Evolutionary conservation across 2,888 invertebrate species (phyloP), one percentile per base, ranked within the genome.

Genomic region (Arge pagana): DNA sequence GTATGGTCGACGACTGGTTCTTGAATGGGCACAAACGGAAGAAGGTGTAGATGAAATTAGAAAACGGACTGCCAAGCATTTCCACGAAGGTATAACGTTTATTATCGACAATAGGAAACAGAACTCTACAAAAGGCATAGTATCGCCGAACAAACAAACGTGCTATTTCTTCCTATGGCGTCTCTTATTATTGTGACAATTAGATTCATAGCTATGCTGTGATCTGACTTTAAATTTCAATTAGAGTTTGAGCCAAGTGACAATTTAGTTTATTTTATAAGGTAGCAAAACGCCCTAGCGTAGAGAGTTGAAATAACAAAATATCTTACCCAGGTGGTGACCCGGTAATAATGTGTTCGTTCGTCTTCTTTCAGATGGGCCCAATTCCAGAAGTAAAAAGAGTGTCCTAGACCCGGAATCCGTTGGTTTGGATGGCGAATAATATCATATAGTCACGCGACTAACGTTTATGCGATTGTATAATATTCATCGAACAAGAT

Each of bases 1-100:
- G 78, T 98, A 95, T 77, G 98, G 98, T 1, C 83, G 98, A 60
- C 83, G 97, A 50, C 80, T 99, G 65, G 96, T 96, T 0, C 79
- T 99, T 54, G 97, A 99, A 80, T 99, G 98, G 98, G 94, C 96
- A 1, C 84, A 89, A 51, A 83, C 86, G 41, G 86, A 86, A 26
- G 90, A 91, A 71, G 85, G 85, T 57, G 82, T 97, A 5, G 87
- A 88, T 10, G 84, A 89, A 57, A 79, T 97, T 53, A 82, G 96
- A 56, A 92, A 91, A 79, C 84, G 93, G 66, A 93, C 95, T 0
- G 93, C 93, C 0, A 83, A 87, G 70, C 82, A 83, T 66, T 86
- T 83, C 59, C 76, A 78, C 50, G 64, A 73, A 61, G 72, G 78
- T 67, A 76, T 50, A n/a, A n/a, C n/a, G n/a, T n/a, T n/a, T n/a